A percentile compares a stretch with the other conserved stretches of the same genome.
phyloP scores from a whole-genome alignment of 2,113 vertebrate genomes.

The Cephalophus harveyi region DNA sequence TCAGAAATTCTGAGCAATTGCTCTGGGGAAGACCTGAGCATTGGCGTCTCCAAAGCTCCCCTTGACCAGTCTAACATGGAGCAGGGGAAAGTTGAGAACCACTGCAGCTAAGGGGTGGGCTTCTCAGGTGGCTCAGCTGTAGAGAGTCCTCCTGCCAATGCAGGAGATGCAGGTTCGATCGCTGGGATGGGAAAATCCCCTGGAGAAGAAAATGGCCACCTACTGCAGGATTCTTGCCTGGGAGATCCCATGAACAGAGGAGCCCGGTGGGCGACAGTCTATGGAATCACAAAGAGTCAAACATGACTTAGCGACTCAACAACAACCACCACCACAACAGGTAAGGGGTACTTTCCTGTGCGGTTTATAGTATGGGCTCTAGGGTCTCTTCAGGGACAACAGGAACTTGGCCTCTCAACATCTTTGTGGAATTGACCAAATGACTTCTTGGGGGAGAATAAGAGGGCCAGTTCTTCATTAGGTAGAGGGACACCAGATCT shows the following conservation, averaged over 20 bases:
- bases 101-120: not conserved
- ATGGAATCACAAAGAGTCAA: not conserved
- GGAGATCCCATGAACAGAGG: not conserved
- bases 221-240: not conserved
- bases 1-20: not conserved
- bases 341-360: not conserved
- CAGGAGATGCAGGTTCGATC: not conserved
- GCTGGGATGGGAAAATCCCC: not conserved
- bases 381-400: not conserved
- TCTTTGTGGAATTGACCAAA: not conserved
- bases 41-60: not conserved
- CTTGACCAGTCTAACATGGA: not conserved
- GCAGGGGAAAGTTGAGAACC: not conserved
- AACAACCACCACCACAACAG: not conserved
- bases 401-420: fast-evolving
- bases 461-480: not conserved
- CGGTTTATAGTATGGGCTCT: not conserved
- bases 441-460: not conserved
- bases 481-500: not conserved
- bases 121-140: not conserved
- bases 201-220: not conserved
- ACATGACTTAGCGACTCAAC: not conserved
- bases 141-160: not conserved
- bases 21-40: not conserved
- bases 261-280: not conserved